phyloP scores from a whole-genome alignment of 2,797 vertebrate species.

The Limosa lapponica region DNA sequence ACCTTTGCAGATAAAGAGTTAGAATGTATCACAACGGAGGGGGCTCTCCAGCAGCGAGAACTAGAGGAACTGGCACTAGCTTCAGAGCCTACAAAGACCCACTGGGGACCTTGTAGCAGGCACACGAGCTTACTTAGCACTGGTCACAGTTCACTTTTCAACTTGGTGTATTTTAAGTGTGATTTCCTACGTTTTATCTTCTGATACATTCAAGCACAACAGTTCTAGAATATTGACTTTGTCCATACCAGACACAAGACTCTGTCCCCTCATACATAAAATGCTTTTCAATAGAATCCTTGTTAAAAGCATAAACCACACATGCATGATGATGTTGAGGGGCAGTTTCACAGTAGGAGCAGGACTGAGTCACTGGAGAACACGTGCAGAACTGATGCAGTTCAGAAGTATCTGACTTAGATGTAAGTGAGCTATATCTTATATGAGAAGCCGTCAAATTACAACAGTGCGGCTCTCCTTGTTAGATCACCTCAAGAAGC shows the following conservation, averaged over 20 bases:
- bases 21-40: constrained; percentile 80
- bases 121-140: background rate
- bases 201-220: constrained; percentile 60
- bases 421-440: background rate
- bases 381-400: background rate
- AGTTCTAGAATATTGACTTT: constrained; percentile 73
- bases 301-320: constrained; percentile 77
- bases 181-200: constrained; percentile 42
- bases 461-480: background rate
- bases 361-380: background rate
- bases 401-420: background rate
- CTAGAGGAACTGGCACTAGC: constrained; percentile 65
- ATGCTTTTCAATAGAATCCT: constrained; percentile 75
- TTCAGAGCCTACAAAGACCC: constrained; percentile 46
- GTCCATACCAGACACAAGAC: constrained; percentile 53
- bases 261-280: background rate
- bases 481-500: background rate
- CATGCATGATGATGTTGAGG: fast-evolving
- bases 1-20: constrained; percentile 83
- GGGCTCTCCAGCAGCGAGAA: constrained; percentile 77
- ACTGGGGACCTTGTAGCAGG: constrained; percentile 14
- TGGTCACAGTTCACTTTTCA: constrained; percentile 65
- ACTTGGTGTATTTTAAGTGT: constrained; percentile 7
- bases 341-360: background rate
- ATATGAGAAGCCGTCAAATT: background rate